A percentile compares a stretch with the other conserved stretches of the same genome.
Conservation (phyloP, 1,140 invertebrate genomes). For the Thrips palmi region DNA sequence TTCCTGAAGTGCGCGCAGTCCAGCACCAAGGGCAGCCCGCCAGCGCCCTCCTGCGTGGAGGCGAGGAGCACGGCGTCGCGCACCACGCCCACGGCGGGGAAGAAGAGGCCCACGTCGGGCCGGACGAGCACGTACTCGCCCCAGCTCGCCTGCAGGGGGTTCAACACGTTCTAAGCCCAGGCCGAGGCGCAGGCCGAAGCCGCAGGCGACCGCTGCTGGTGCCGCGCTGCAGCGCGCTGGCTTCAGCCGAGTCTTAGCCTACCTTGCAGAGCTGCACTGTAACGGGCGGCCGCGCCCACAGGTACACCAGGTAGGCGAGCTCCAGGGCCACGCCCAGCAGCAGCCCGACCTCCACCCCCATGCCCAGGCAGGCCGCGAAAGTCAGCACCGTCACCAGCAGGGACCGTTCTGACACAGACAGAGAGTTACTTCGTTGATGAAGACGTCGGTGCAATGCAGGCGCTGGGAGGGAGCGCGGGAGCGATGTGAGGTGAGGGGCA, state of each 20-base stretch:
- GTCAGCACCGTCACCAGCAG: constrained; percentile 33
- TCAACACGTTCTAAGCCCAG: too few relatives aligned
- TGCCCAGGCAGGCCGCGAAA: constrained; percentile 32
- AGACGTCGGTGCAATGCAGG: too few relatives aligned
- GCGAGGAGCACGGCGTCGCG: constrained; percentile 27
- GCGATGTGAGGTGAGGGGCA: too few relatives aligned
- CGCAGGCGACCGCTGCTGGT: too few relatives aligned
- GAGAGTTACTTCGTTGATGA: too few relatives aligned
- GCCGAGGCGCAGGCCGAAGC: too few relatives aligned
- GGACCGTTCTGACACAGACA: constrained; percentile 37
- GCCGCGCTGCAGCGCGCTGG: too few relatives aligned
- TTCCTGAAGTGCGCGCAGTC: constrained; percentile 36
- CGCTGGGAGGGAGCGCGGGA: too few relatives aligned
- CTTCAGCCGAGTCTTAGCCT: constrained; percentile 11
- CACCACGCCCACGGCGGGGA: constrained; percentile 39
- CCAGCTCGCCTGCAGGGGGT: too few relatives aligned
- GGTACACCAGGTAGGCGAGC: constrained; percentile 37
- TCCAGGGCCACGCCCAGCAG: constrained; percentile 39
- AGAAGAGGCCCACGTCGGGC: constrained; percentile 38
- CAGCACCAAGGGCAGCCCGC: constrained; percentile 29
- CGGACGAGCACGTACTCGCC: constrained; percentile 33
- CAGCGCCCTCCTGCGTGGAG: constrained; percentile 14
- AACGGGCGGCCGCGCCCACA: constrained; percentile 26
- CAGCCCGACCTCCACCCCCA: constrained; percentile 47
- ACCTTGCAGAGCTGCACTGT: constrained; percentile 23